Evolutionary conservation across 2,888 invertebrate genomes (phyloP).

Genomic region (Drosophila mercatorum): DNA sequence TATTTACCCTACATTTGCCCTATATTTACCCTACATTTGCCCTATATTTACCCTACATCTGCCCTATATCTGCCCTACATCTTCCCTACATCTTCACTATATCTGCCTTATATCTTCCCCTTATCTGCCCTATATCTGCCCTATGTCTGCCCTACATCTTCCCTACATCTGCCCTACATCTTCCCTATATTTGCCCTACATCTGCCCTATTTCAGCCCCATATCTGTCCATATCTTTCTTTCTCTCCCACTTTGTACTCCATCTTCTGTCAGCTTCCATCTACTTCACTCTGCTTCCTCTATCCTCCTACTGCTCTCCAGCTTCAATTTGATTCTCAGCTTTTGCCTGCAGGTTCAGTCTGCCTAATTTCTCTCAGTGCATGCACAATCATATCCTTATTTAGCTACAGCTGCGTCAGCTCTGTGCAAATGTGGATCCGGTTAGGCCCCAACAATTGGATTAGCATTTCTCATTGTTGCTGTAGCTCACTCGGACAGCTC

Average conservation of each 20-base stretch:
- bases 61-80: no score
- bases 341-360: background rate
- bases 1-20: no score
- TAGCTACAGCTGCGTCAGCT: conserved; percentile 40
- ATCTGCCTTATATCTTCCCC: no score
- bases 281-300: background rate
- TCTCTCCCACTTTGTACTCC: no score
- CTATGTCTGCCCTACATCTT: no score
- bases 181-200: background rate
- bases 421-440: conserved; percentile 41
- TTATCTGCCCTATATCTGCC: no score
- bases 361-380: conserved; percentile 36
- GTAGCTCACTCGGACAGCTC: background rate
- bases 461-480: conserved; percentile 62
- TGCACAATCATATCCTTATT: conserved; percentile 40
- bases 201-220: background rate
- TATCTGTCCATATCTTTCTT: background rate
- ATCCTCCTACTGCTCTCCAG: fast-evolving
- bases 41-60: no score
- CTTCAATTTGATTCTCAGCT: background rate
- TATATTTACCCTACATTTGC: no score
- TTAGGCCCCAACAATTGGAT: conserved; percentile 67
- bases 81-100: no score
- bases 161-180: no score
- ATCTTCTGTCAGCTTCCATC: background rate